phyloP scores from a whole-genome alignment of 1,140 invertebrate genomes.

The Augochlora pura region DNA sequence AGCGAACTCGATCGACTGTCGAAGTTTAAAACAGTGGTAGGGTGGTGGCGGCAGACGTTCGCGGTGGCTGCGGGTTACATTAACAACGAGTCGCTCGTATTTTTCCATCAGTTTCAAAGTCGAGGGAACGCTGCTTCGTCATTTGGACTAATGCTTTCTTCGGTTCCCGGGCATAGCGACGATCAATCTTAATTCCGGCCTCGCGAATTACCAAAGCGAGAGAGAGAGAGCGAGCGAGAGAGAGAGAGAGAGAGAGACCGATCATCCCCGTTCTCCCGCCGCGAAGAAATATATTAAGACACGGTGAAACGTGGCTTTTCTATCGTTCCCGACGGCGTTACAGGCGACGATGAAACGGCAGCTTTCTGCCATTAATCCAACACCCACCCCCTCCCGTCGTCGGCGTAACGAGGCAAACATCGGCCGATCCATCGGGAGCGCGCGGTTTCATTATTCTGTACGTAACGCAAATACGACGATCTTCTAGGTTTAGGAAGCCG shows the following conservation, averaged over 20 bases:
- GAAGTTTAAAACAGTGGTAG: too few species aligned
- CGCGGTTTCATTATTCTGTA: neutral
- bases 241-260: constrained; percentile 18
- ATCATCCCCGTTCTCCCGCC: neutral
- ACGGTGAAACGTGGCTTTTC: constrained; percentile 24
- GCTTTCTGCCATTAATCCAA: constrained; percentile 15
- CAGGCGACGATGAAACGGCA: constrained; percentile 11
- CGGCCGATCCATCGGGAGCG: neutral
- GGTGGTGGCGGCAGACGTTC: too few species aligned
- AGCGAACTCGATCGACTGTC: too few species aligned
- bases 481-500: too few species aligned
- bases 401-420: constrained; percentile 2
- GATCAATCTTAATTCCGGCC: constrained; percentile 47
- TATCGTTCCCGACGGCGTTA: neutral
- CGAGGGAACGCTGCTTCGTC: constrained; percentile 19
- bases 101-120: neutral
- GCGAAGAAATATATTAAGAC: constrained; percentile 36
- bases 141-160: constrained; percentile 31
- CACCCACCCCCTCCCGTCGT: too few species aligned
- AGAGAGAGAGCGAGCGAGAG: constrained; percentile 20
- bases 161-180: constrained; percentile 3
- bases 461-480: neutral
- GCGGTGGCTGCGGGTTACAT: too few species aligned
- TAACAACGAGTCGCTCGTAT: neutral
- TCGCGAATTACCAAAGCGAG: constrained; percentile 28